Evolutionary conservation across 2,888 invertebrate species (phyloP).

Genomic region (Cynaeus angustus): DNA sequence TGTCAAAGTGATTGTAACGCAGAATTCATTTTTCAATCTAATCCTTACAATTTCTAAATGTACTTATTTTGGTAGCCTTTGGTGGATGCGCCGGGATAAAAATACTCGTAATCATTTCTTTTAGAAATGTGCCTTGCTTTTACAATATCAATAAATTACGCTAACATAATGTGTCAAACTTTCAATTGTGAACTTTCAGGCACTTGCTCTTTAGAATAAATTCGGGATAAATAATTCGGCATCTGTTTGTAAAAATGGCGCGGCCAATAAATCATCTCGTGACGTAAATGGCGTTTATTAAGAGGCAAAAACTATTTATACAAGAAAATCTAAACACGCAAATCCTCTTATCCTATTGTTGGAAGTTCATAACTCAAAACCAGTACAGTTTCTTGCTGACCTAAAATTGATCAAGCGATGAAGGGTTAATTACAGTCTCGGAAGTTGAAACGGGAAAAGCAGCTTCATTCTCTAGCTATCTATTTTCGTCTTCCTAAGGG

Average conservation of each 20-base stretch:
- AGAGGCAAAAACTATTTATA: slow-evolving; percentile 43
- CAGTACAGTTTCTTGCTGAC: slow-evolving; percentile 49
- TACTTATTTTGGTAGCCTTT: too few relatives aligned
- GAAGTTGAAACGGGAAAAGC: slow-evolving; percentile 37
- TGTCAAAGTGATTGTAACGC: too few relatives aligned
- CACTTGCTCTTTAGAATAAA: neutral
- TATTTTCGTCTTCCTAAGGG: slow-evolving; percentile 39
- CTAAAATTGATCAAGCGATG: slow-evolving; percentile 50
- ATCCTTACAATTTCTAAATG: too few relatives aligned
- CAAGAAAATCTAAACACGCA: slow-evolving; percentile 50
- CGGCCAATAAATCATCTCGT: slow-evolving; percentile 41
- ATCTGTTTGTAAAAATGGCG: slow-evolving; percentile 17
- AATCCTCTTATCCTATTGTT: slow-evolving; percentile 47
- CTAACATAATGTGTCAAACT: too few relatives aligned
- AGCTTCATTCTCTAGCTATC: slow-evolving; percentile 36
- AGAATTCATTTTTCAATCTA: too few relatives aligned
- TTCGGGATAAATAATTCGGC: slow-evolving; percentile 3
- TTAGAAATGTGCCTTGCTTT: too few relatives aligned
- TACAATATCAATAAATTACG: too few relatives aligned
- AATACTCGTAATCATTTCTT: too few relatives aligned
- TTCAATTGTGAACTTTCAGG: too few relatives aligned
- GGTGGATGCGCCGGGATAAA: too few relatives aligned
- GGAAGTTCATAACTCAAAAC: slow-evolving; percentile 45
- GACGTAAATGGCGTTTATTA: slow-evolving; percentile 37
- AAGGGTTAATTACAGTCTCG: slow-evolving; percentile 50